phyloP scores from a whole-genome alignment of 1,140 invertebrate species.

The Ceratosolen solmsi region DNA sequence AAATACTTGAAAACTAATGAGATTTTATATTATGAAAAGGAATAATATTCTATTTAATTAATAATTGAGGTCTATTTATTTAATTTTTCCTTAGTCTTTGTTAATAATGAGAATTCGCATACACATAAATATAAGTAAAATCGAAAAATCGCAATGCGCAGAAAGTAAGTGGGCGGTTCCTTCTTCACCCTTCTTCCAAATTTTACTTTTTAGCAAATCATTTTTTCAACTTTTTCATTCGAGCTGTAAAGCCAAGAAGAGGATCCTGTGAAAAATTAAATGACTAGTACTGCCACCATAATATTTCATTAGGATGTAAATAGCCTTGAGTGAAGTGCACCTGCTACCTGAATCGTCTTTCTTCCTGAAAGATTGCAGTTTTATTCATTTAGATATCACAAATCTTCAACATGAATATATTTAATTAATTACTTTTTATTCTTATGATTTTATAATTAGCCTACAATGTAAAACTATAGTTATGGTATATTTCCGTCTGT shows the following conservation, averaged over 20 bases:
- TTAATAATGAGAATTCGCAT: not conserved
- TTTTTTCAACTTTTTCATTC: not conserved
- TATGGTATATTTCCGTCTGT: not conserved
- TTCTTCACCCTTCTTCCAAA: not conserved
- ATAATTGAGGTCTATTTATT: not conserved
- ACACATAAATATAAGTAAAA: not conserved
- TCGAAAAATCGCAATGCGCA: not conserved
- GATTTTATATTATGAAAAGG: too few species aligned
- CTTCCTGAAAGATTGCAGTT: not conserved
- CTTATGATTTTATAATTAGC: not conserved
- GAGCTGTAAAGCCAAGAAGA: not conserved
- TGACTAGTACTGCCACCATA: not conserved
- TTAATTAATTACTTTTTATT: not conserved
- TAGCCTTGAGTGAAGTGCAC: not conserved
- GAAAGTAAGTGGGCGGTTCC: not conserved
- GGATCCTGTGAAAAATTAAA: not conserved
- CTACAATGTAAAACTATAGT: not conserved
- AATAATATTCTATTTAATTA: not conserved
- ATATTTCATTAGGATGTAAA: slow-evolving; percentile 11
- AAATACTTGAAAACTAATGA: too few species aligned
- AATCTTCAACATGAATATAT: not conserved
- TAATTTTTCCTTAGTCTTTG: too few species aligned
- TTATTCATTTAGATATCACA: not conserved
- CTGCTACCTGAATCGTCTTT: not conserved
- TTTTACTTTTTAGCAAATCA: not conserved